A percentile compares a stretch with the other conserved stretches of the same genome.
These are phyloP conservation scores for Luffia ferchaultella DNA, from an alignment of 2,888 invertebrate genomes.

Conservation along the genomic window DNA sequence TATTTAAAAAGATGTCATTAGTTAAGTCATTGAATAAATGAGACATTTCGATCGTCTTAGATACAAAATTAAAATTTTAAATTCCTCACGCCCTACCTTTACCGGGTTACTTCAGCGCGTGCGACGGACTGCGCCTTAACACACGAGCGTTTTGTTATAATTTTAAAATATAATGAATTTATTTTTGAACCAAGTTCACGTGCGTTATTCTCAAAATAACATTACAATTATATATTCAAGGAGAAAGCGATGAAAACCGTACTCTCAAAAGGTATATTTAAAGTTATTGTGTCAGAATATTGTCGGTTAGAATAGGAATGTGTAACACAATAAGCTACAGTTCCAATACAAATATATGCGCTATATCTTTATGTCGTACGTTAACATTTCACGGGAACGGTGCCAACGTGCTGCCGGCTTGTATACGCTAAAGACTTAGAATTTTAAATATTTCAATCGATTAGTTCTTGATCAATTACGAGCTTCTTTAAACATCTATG, in stretches of 20 bases:
- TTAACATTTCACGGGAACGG: background rate
- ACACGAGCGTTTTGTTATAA: background rate
- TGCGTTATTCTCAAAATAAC: background rate
- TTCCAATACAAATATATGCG: no score
- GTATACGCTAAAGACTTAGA: background rate
- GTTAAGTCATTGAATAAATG: no score
- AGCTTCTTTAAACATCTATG: no score
- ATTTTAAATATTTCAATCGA: background rate
- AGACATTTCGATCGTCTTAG: background rate
- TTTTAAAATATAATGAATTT: background rate
- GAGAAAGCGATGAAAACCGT: background rate
- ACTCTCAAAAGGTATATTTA: background rate
- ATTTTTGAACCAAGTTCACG: background rate
- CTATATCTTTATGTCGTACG: background rate
- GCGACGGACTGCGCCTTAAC: no score
- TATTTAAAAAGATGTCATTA: no score
- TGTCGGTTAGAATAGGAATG: no score
- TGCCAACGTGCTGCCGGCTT: background rate
- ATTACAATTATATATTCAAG: background rate
- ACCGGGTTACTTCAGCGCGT: no score
- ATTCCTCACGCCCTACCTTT: no score
- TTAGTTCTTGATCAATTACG: no score
- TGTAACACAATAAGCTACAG: no score
- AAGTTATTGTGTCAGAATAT: background rate
- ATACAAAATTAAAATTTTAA: no score